Conservation (phyloP, 1,140 invertebrate genomes). For the Agrypnia vestita region DNA sequence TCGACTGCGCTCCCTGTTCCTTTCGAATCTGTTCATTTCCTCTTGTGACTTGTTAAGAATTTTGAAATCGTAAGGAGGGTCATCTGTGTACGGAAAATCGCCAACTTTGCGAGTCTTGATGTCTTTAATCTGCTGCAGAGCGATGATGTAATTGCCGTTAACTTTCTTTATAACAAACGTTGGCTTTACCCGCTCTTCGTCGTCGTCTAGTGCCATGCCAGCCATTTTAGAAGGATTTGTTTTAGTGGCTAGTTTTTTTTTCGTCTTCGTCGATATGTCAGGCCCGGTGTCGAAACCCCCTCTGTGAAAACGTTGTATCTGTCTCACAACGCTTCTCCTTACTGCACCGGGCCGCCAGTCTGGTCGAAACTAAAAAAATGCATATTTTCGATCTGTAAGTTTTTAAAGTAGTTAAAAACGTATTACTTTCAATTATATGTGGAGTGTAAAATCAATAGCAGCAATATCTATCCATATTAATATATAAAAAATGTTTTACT, state of each 20-base stretch:
- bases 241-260: conserved; percentile 6
- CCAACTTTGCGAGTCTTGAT: neutral
- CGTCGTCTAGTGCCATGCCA: neutral
- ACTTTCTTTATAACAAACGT: conserved; percentile 39
- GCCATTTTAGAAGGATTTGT: neutral
- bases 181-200: conserved; percentile 35
- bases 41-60: conserved; percentile 23
- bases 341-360: conserved; percentile 46
- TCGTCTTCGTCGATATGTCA: conserved; percentile 3
- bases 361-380: conserved; percentile 37
- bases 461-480: too few species aligned
- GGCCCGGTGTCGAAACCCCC: neutral
- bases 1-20: neutral
- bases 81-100: conserved; percentile 37
- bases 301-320: conserved; percentile 14
- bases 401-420: too few species aligned
- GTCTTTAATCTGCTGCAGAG: conserved; percentile 34
- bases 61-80: conserved; percentile 33
- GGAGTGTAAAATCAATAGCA: too few species aligned
- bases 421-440: too few species aligned
- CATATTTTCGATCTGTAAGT: too few species aligned
- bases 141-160: conserved; percentile 25
- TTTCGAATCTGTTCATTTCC: conserved; percentile 2
- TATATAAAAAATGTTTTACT: too few species aligned
- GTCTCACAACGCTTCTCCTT: conserved; percentile 29